These are phyloP conservation scores for Clarias macrocephalus DNA, from an alignment of 2,113 vertebrate genomes.

Conservation along the genomic window DNA sequence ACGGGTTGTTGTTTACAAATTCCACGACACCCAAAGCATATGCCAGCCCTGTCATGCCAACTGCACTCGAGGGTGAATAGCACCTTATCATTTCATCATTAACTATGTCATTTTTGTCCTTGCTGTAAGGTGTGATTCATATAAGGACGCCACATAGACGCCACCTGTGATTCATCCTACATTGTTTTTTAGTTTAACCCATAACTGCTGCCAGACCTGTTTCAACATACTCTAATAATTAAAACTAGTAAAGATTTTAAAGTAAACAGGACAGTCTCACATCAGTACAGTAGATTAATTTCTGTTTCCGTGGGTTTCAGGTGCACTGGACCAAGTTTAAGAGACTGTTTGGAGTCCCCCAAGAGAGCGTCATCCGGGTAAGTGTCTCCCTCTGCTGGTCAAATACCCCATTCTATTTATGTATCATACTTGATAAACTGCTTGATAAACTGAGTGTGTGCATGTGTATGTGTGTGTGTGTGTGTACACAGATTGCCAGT, in stretches of 20 bases:
- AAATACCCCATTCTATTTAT: neutral
- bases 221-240: neutral
- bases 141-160: neutral
- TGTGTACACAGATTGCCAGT: constrained; percentile 71
- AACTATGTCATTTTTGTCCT: neutral
- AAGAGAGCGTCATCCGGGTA: constrained; percentile 57
- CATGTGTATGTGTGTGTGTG: constrained; percentile 4
- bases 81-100: neutral
- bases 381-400: constrained; percentile 44
- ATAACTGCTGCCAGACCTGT: constrained; percentile 1
- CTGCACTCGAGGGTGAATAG: constrained; percentile 80
- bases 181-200: neutral
- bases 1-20: constrained; percentile 86
- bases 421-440: neutral
- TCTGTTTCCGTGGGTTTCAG: constrained; percentile 62
- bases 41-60: constrained; percentile 86
- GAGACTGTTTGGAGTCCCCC: constrained; percentile 70
- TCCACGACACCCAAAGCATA: constrained; percentile 69
- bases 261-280: neutral
- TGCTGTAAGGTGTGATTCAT: neutral
- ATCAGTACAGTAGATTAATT: neutral
- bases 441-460: neutral
- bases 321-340: constrained; percentile 76
- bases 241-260: neutral
- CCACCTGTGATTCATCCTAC: constrained; percentile 24